phyloP scores from a whole-genome alignment of 2,113 vertebrate genomes.

The Proterorhinus semilunaris region DNA sequence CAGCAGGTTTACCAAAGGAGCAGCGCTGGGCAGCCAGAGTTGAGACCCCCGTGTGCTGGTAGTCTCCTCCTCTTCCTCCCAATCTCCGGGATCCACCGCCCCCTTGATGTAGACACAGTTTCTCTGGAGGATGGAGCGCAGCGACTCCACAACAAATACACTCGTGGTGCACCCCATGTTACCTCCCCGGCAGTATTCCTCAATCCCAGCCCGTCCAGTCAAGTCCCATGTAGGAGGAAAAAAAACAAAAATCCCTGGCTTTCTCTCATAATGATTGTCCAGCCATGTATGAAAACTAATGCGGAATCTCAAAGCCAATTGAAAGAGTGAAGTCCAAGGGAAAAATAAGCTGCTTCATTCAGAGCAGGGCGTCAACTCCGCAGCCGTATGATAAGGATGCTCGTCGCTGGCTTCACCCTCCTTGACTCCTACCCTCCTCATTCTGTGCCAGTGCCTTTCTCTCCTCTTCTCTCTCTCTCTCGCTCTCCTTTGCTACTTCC shows the following conservation, averaged over 20 bases:
- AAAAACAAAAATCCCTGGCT: constrained; percentile 7
- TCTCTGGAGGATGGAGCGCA: constrained; percentile 87
- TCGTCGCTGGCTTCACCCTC: constrained; percentile 12
- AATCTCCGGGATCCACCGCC: constrained; percentile 78
- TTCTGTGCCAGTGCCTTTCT: constrained; percentile 5
- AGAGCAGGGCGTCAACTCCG: constrained; percentile 65
- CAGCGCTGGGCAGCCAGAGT: constrained; percentile 44
- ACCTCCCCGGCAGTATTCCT: constrained; percentile 36
- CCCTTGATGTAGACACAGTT: constrained; percentile 90
- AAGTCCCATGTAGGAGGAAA: background rate
- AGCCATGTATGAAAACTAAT: background rate
- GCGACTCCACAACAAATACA: constrained; percentile 87
- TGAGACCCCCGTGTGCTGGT: constrained; percentile 50
- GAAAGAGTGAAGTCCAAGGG: constrained; percentile 16
- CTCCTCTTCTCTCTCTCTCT: constrained; percentile 16
- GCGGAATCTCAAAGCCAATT: constrained; percentile 6
- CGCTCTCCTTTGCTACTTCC: constrained; percentile 17
- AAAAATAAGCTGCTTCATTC: constrained; percentile 48
- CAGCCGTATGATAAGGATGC: constrained; percentile 49
- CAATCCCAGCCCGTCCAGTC: background rate
- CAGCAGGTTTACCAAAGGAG: constrained; percentile 54
- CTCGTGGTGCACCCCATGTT: constrained; percentile 95
- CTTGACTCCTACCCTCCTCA: background rate
- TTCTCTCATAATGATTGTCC: background rate
- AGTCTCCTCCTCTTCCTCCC: constrained; percentile 76